These are phyloP conservation scores for Caerostris darwini DNA, from an alignment of 1,140 invertebrate genomes.

Conservation along the genomic window DNA sequence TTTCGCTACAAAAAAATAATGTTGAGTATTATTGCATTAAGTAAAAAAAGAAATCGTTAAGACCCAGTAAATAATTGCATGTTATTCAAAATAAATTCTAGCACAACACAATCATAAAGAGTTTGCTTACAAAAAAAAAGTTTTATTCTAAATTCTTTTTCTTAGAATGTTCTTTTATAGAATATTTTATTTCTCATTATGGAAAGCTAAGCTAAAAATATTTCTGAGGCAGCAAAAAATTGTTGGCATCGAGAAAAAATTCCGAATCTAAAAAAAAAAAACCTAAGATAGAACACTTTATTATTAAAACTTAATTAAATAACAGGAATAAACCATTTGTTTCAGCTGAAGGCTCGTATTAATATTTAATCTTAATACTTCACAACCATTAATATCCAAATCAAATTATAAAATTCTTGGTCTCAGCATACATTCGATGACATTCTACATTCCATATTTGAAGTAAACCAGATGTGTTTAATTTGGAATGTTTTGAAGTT, in stretches of 20 bases:
- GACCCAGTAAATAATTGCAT: too few relatives aligned
- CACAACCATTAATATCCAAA: not conserved
- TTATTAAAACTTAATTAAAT: not conserved
- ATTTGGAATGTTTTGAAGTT: not conserved
- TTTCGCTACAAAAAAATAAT: too few relatives aligned
- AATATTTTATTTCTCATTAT: too few relatives aligned
- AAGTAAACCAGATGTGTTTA: not conserved
- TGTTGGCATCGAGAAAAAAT: not conserved
- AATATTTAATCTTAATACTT: not conserved
- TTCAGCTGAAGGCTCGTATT: not conserved
- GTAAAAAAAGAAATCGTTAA: too few relatives aligned
- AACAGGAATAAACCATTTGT: not conserved
- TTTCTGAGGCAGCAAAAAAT: not conserved
- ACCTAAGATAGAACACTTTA: not conserved
- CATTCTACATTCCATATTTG: not conserved
- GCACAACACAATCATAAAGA: too few relatives aligned
- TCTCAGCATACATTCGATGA: not conserved
- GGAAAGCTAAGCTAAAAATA: not conserved
- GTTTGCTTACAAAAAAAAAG: too few relatives aligned
- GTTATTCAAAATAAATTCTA: too few relatives aligned
- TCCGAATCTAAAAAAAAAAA: not conserved
- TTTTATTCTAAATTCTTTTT: too few relatives aligned
- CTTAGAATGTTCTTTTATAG: too few relatives aligned
- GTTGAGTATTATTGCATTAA: too few relatives aligned
- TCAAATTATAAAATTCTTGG: constrained; percentile 1